Evolutionary conservation across 2,113 vertebrate genomes (phyloP).

Genomic region (Colius striatus): DNA sequence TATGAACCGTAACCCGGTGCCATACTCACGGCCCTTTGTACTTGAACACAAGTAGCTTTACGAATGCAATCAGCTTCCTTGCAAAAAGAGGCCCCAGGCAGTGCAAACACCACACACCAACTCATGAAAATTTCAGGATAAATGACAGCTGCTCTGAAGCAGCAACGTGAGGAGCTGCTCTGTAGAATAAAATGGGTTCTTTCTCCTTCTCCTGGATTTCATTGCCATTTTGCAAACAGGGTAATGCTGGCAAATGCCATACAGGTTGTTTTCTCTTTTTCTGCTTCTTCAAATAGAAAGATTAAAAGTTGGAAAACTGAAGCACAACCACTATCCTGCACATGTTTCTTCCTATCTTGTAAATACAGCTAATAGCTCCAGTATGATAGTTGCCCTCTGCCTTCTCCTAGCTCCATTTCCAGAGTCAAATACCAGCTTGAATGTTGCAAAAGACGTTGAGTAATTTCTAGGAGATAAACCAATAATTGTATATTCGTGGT

Average conservation of each 20-base stretch:
- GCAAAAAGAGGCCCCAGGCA: conserved; percentile 43
- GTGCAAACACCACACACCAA: conserved; percentile 15
- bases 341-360: not conserved
- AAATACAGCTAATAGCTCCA: not conserved
- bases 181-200: conserved; percentile 1
- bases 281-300: not conserved
- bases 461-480: not conserved
- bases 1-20: not conserved
- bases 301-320: not conserved
- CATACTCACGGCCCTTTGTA: not conserved
- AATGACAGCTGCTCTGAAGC: conserved; percentile 42
- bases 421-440: not conserved
- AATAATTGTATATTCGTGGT: not conserved
- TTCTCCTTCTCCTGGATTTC: conserved; percentile 23
- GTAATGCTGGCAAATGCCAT: not conserved
- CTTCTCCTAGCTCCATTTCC: not conserved
- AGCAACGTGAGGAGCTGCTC: conserved; percentile 7
- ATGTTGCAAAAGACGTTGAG: conserved; percentile 2
- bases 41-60: not conserved
- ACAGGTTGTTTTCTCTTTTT: not conserved
- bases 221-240: not conserved
- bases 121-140: conserved; percentile 61
- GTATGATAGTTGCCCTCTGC: not conserved
- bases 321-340: not conserved
- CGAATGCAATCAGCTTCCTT: not conserved